Conservation (phyloP, 2,797 vertebrate genomes). For the Carapus acus region DNA sequence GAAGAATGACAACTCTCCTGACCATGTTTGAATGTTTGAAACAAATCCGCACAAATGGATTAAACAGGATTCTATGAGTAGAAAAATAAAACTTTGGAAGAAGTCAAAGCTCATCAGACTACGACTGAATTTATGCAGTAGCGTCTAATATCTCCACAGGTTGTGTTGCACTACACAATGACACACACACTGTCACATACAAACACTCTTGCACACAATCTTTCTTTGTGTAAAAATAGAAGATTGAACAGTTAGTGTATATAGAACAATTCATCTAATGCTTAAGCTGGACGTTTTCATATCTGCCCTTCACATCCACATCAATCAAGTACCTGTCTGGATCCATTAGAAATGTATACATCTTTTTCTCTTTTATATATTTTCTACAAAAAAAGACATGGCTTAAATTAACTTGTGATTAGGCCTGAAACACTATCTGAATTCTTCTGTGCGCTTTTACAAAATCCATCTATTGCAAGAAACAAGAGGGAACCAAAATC, state of each 20-base stretch:
- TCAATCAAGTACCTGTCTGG: constrained; percentile 59
- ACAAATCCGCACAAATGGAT: constrained; percentile 48
- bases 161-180: constrained; percentile 54
- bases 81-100: constrained; percentile 71
- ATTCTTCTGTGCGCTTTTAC: constrained; percentile 55
- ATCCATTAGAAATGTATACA: constrained; percentile 66
- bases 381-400: constrained; percentile 75
- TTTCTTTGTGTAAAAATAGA: constrained; percentile 70
- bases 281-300: constrained; percentile 63
- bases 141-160: constrained; percentile 45
- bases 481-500: constrained; percentile 23
- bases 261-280: constrained; percentile 56
- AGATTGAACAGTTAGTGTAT: constrained; percentile 63
- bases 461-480: constrained; percentile 46
- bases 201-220: constrained; percentile 61
- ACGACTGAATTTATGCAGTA: constrained; percentile 61
- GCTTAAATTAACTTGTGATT: constrained; percentile 68
- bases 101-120: constrained; percentile 51
- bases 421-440: constrained; percentile 60
- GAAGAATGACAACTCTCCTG: constrained; percentile 47
- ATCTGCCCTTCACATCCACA: constrained; percentile 58
- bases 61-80: constrained; percentile 46
- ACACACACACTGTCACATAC: constrained; percentile 51
- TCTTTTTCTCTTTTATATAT: constrained; percentile 63
- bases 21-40: constrained; percentile 49